These are phyloP conservation scores for Elachura formosa DNA, from an alignment of 2,113 vertebrate genomes.

Conservation along the genomic window DNA sequence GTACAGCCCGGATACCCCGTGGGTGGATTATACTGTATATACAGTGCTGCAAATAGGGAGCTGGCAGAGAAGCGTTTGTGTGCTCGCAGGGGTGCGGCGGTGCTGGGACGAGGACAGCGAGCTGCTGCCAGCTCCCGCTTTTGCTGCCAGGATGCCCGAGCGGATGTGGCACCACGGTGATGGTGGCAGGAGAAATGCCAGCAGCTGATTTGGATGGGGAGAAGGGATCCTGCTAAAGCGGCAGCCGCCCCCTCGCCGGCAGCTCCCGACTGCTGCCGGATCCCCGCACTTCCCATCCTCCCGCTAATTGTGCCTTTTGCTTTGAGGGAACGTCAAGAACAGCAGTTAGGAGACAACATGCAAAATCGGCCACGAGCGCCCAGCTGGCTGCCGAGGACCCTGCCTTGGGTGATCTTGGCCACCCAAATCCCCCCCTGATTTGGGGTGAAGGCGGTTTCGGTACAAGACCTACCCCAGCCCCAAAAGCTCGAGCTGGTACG, in stretches of 20 bases:
- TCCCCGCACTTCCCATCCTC: neutral
- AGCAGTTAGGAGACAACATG: neutral
- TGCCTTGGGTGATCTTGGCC: neutral
- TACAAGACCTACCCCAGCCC: neutral
- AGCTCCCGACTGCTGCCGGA: neutral
- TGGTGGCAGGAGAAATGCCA: neutral
- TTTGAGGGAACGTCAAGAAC: neutral
- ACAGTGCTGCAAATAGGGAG: neutral
- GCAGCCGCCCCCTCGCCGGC: accelerated
- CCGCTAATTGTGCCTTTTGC: neutral
- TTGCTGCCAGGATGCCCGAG: neutral
- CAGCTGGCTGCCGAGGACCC: neutral
- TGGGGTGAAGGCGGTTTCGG: neutral
- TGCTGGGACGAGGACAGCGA: neutral
- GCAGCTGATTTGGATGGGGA: neutral
- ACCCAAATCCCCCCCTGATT: neutral
- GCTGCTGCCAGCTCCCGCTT: neutral
- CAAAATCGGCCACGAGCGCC: neutral
- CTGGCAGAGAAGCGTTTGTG: neutral
- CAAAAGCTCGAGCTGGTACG: accelerated
- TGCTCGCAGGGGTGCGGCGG: neutral
- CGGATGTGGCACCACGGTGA: neutral
- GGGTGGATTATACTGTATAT: constrained; percentile 33
- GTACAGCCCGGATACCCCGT: neutral
- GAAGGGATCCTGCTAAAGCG: neutral